Evolutionary conservation across 2,113 vertebrate species (phyloP).

Genomic region (Perca fluviatilis): DNA sequence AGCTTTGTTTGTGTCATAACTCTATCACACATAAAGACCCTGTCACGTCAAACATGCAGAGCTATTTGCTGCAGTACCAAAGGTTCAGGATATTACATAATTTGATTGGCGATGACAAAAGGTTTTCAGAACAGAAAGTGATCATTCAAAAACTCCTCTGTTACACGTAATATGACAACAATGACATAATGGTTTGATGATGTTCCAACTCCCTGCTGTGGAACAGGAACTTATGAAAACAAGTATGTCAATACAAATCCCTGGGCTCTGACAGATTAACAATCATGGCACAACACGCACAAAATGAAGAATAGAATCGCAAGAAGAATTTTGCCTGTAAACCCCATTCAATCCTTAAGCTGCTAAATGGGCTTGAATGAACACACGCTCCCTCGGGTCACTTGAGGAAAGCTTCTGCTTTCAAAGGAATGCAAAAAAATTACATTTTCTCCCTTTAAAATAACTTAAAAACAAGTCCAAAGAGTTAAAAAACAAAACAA

Average conservation of each 20-base stretch:
- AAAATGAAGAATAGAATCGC: constrained; percentile 24
- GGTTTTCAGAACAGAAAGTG: neutral
- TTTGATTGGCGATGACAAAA: constrained; percentile 7
- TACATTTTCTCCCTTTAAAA: neutral
- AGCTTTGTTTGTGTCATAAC: neutral
- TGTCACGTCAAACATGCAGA: constrained; percentile 1
- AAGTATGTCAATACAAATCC: constrained; percentile 20
- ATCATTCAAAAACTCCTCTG: neutral
- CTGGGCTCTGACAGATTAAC: constrained; percentile 20
- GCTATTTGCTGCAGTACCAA: neutral
- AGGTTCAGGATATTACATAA: constrained; percentile 24
- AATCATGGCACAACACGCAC: constrained; percentile 16
- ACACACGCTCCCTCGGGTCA: constrained; percentile 8
- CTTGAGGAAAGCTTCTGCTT: constrained; percentile 17
- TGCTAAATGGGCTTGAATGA: constrained; percentile 11
- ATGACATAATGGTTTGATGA: constrained; percentile 13
- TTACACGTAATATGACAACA: neutral
- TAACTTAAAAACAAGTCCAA: neutral
- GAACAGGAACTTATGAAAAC: constrained; percentile 41
- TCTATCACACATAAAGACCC: constrained; percentile 1
- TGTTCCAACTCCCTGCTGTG: neutral
- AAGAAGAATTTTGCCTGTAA: constrained; percentile 22
- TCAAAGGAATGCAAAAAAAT: constrained; percentile 12
- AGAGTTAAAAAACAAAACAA: neutral
- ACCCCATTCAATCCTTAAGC: constrained; percentile 11